phyloP scores from a whole-genome alignment of 2,113 vertebrate genomes.

The rat (Rattus norvegicus) region DNA sequence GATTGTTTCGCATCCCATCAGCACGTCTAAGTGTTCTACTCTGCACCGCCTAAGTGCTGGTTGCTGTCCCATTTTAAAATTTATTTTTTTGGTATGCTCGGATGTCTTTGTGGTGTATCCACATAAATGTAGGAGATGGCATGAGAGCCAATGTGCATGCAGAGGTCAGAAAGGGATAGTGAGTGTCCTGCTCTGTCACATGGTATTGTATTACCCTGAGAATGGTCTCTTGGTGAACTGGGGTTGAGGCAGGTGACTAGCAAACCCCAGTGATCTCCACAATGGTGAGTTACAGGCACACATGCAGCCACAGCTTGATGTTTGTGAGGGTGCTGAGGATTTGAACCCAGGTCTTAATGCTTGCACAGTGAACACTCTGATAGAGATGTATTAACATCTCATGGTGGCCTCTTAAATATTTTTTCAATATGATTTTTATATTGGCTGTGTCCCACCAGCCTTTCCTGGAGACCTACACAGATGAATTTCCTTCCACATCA shows the following conservation, averaged over 20 bases:
- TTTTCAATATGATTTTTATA: conserved; percentile 30
- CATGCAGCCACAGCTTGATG: neutral
- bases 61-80: neutral
- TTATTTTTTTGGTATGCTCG: neutral
- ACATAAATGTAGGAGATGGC: neutral
- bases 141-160: neutral
- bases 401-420: neutral
- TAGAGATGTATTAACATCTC: neutral
- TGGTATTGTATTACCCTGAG: neutral
- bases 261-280: no score
- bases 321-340: neutral
- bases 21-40: neutral
- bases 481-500: neutral
- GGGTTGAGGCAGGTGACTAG: no score
- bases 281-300: neutral
- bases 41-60: neutral
- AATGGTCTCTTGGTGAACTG: neutral
- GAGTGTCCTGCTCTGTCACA: neutral
- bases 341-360: neutral
- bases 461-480: neutral
- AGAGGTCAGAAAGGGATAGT: neutral
- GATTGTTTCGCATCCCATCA: neutral
- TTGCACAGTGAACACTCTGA: neutral
- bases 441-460: neutral
- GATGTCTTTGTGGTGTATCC: neutral